These are phyloP conservation scores for Halocynthia roretzi DNA, from an alignment of 23 tunicate species.

Conservation along the genomic window DNA sequence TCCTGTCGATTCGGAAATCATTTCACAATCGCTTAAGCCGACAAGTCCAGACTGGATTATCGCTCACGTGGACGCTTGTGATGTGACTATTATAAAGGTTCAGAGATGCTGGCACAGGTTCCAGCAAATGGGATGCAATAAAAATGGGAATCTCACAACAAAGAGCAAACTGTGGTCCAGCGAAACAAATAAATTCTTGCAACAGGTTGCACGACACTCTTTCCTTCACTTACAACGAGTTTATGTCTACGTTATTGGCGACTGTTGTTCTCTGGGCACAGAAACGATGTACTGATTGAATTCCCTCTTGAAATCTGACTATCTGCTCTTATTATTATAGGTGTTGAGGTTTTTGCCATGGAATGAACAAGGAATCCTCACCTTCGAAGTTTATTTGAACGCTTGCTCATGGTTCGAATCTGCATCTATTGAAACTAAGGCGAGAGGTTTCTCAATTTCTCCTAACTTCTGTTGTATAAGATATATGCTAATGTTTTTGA, in stretches of 20 bases:
- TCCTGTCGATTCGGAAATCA: not conserved
- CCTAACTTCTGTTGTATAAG: not conserved
- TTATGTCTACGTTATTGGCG: not conserved
- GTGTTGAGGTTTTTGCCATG: not conserved
- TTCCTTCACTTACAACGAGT: not conserved
- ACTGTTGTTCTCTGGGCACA: not conserved
- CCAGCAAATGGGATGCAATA: constrained; percentile 12
- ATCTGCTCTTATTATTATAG: not conserved
- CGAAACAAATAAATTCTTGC: constrained; percentile 1
- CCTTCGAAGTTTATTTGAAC: constrained; percentile 20
- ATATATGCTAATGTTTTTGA: not conserved
- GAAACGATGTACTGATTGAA: not conserved
- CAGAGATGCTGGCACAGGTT: constrained; percentile 30
- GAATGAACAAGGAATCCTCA: constrained; percentile 3
- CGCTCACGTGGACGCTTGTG: not conserved
- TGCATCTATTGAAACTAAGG: constrained; percentile 2
- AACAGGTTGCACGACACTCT: constrained; percentile 8
- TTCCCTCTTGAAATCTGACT: not conserved
- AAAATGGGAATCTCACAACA: constrained; percentile 10
- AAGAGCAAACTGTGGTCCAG: constrained; percentile 8
- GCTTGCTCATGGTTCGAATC: constrained; percentile 21
- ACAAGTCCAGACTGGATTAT: constrained; percentile 3
- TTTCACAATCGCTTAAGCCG: not conserved
- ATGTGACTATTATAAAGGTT: constrained; percentile 1
- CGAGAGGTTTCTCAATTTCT: not conserved